phyloP scores from a whole-genome alignment of 1,140 invertebrate genomes.

The Ostrea denselamellosa region DNA sequence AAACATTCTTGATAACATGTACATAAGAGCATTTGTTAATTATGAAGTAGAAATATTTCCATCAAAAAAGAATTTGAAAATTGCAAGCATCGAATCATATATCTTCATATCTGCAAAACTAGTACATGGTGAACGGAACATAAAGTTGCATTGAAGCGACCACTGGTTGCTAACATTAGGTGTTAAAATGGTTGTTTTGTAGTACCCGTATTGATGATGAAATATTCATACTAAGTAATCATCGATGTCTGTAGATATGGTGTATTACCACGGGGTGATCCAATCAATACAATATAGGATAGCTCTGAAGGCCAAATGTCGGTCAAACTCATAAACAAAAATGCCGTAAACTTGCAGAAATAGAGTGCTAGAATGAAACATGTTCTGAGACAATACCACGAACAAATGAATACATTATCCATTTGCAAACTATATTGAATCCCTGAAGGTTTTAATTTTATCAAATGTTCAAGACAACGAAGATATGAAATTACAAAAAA shows the following conservation, averaged over 20 bases:
- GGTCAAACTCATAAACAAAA: not conserved
- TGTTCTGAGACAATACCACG: not conserved
- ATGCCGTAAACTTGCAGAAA: not conserved
- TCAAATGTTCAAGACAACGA: too few species aligned
- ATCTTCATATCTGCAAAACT: too few species aligned
- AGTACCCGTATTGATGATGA: not conserved
- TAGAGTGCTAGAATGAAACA: not conserved
- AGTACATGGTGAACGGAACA: not conserved
- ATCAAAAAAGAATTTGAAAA: too few species aligned
- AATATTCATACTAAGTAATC: slow-evolving; percentile 34
- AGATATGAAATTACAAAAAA: too few species aligned
- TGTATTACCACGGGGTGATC: not conserved
- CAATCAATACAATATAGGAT: not conserved
- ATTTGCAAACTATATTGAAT: not conserved
- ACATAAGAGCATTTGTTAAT: too few species aligned
- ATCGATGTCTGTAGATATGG: not conserved
- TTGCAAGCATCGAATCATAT: too few species aligned
- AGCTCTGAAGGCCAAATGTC: not conserved
- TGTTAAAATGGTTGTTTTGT: not conserved
- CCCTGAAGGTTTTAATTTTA: too few species aligned
- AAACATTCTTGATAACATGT: too few species aligned
- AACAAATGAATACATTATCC: not conserved
- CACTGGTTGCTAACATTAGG: not conserved
- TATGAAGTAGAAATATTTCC: too few species aligned
- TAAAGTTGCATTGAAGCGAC: not conserved